These are phyloP conservation scores for Scolopax mira DNA, from an alignment of 2,113 vertebrate genomes.

Conservation along the genomic window DNA sequence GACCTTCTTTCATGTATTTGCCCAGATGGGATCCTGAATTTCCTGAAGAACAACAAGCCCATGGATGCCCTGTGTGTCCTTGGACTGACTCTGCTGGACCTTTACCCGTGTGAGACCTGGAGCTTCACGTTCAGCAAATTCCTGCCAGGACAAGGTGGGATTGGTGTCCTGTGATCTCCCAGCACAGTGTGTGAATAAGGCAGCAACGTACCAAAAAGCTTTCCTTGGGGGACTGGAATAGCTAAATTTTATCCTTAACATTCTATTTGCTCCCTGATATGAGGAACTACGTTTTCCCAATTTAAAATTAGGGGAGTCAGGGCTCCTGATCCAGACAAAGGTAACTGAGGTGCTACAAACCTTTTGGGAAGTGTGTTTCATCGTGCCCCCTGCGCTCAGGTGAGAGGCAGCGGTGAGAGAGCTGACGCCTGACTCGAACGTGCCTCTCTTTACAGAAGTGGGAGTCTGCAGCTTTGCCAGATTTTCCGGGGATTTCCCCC, in stretches of 20 bases:
- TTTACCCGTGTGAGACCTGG: conserved; percentile 76
- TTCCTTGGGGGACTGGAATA: neutral
- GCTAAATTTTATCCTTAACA: neutral
- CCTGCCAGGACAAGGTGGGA: conserved; percentile 73
- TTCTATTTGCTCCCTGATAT: neutral
- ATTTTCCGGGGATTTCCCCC: conserved; percentile 65
- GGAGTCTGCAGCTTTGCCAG: conserved; percentile 79
- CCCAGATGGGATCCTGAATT: conserved; percentile 75
- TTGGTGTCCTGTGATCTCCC: neutral
- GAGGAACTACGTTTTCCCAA: neutral
- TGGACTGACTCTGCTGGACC: conserved; percentile 75
- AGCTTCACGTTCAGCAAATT: conserved; percentile 76
- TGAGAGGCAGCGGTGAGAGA: neutral
- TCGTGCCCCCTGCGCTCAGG: neutral
- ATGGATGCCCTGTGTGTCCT: conserved; percentile 76
- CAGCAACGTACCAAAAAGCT: neutral
- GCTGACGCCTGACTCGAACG: neutral
- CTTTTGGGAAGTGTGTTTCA: neutral
- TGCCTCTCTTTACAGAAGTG: conserved; percentile 66
- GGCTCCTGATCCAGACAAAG: neutral
- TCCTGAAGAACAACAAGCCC: conserved; percentile 77
- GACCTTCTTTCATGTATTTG: neutral
- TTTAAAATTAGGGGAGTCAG: neutral
- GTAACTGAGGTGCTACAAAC: neutral
- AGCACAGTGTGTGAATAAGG: neutral